Base-by-base conservation (phyloP, 2,797 vertebrate genomes). In the Champsocephalus esox region DNA sequence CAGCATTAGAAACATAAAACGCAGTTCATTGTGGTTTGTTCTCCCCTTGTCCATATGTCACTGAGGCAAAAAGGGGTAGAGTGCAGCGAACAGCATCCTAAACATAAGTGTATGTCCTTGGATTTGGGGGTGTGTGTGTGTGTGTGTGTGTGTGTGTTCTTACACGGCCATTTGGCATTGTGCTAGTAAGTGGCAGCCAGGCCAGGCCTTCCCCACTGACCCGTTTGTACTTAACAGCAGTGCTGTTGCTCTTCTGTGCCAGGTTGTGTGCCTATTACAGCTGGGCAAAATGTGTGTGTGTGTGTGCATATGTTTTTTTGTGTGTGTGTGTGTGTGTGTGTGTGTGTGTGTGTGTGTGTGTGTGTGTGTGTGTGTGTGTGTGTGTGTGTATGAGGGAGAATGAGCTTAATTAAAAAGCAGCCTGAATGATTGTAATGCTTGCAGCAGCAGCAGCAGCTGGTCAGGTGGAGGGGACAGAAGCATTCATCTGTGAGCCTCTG, bases 351-450 rank as follows among this genome's bases (percentile, higher is more conserved):
- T 49, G 75, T 8, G 28, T 46, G 56, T 28, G 24, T 0, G 24
- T 24, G 24, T 3, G 24, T 24, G 24, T 3, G 24, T 24, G 24
- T 24, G 24, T 64, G 71, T 3, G 24, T 24, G 24, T 1, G 21
- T 2, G 61, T 13, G 77, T 54, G 61, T 73, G 77, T 60, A 68
- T 63, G 82, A 19, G n/a, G 45, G 77, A 83, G 79, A 66, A 61
- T 19, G 71, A 68, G 86, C 80, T 88, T 88, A 89, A 93, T 93
- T 93, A 90, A 90, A 89, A 90, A 81, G 83, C 84, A 86, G 81
- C 73, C 75, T 34, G 62, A 82, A 79, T 82, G 79, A 89, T 83
- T 90, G 78, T 76, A 77, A 86, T 75, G 87, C 85, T 85, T 65
- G 80, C 83, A 83, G 87, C 88, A 83, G 28, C 28, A 38, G 34